Evolutionary conservation across 2,113 vertebrate genomes (phyloP).

Genomic region (Semnornis frantzii): DNA sequence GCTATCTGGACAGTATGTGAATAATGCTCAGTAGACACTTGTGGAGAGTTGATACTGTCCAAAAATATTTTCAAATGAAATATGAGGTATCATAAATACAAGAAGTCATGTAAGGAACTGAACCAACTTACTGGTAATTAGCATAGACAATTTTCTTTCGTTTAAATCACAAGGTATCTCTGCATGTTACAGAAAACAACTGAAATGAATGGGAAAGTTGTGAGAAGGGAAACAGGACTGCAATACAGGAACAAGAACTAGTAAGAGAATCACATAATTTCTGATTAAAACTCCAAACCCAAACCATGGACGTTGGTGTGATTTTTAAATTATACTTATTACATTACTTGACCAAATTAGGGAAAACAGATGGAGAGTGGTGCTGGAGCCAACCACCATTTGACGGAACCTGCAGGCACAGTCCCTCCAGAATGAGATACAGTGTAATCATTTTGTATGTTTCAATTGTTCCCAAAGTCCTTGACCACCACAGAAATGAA

Average conservation of each 20-base stretch:
- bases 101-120: neutral
- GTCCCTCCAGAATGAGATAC: neutral
- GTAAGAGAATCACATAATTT: neutral
- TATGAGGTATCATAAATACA: neutral
- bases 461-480: neutral
- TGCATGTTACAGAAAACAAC: neutral
- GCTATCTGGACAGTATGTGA: neutral
- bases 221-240: neutral
- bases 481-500: neutral
- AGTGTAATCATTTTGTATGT: neutral
- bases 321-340: neutral
- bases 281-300: neutral
- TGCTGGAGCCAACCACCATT: neutral
- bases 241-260: neutral
- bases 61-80: neutral
- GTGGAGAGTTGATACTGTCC: neutral
- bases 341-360: neutral
- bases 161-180: neutral
- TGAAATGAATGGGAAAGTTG: neutral
- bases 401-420: neutral
- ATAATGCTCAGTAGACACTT: neutral
- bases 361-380: neutral
- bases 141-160: neutral
- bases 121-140: neutral
- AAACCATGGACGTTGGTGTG: neutral